Evolutionary conservation across 2,113 vertebrate genomes (phyloP).

Genomic region (Melanocharis versteri): DNA sequence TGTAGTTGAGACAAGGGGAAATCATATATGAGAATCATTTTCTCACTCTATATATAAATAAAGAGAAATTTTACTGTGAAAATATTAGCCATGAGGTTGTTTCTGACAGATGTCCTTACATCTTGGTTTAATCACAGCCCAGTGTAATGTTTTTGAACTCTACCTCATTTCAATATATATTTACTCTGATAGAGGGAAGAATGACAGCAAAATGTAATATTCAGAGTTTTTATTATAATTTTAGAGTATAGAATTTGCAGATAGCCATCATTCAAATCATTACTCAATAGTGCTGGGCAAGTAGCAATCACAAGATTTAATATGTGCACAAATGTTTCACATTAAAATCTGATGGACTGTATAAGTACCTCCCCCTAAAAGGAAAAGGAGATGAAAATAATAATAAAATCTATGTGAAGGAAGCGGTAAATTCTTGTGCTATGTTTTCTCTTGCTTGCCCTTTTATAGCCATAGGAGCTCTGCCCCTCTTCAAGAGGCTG

Average conservation of each 20-base stretch:
- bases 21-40: constrained; percentile 53
- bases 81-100: neutral
- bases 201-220: neutral
- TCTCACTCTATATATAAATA: constrained; percentile 38
- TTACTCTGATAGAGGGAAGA: neutral
- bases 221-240: constrained; percentile 4
- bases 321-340: constrained; percentile 7
- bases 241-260: neutral
- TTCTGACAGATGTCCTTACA: constrained; percentile 24
- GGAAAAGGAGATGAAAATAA: neutral
- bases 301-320: constrained; percentile 7
- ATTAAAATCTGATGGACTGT: neutral
- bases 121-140: constrained; percentile 14
- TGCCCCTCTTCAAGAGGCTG: neutral
- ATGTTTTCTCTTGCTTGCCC: neutral
- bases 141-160: neutral
- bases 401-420: neutral
- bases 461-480: neutral
- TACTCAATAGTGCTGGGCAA: neutral
- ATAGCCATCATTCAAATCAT: constrained; percentile 12
- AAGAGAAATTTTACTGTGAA: constrained; percentile 38
- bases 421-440: neutral
- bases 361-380: neutral
- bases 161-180: constrained; percentile 11
- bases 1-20: constrained; percentile 53